Conservation (phyloP, 2,113 vertebrate genomes). For the Callospermophilus lateralis region DNA sequence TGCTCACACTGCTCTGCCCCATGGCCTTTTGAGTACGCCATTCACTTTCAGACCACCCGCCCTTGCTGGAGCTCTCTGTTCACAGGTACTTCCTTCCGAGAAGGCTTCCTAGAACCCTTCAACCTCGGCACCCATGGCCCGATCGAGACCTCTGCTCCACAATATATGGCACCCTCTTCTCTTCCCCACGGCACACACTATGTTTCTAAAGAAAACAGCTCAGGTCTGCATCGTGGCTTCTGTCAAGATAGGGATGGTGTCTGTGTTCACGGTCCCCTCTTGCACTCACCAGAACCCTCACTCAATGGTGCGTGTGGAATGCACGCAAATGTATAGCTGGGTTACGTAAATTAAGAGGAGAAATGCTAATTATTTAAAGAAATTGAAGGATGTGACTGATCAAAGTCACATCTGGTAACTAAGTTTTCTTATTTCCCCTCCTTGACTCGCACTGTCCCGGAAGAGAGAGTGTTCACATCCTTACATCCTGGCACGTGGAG, state of each 20-base stretch:
- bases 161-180: too few species aligned
- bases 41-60: background rate
- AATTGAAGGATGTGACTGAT: background rate
- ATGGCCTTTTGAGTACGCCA: background rate
- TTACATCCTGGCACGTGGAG: background rate
- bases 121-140: fast-evolving
- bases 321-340: too few species aligned
- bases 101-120: background rate
- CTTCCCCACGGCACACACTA: background rate
- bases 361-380: background rate
- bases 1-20: background rate
- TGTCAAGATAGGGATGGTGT: too few species aligned
- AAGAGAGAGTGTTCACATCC: background rate
- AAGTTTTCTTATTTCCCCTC: background rate
- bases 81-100: background rate
- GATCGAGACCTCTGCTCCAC: background rate
- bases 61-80: background rate
- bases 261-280: background rate
- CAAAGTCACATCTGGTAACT: background rate
- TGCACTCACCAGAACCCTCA: background rate
- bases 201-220: background rate
- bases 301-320: background rate
- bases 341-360: background rate
- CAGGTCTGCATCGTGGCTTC: background rate
- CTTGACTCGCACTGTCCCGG: background rate